phyloP scores from a whole-genome alignment of 2,888 invertebrate species.

The Ectobius pallidus region DNA sequence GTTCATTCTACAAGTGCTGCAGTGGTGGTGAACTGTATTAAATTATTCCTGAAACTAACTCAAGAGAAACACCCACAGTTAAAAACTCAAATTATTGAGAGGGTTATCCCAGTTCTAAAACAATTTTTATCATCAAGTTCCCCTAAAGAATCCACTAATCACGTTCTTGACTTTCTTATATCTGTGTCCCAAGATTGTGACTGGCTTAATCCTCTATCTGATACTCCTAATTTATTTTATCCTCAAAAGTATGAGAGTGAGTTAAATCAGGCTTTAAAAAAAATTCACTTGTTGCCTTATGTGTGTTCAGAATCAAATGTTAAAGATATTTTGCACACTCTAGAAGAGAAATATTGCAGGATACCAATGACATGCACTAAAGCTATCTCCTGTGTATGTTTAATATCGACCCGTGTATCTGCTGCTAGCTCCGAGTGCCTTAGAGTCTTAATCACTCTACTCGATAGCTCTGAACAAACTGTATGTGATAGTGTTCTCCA shows the following conservation, averaged over 20 bases:
- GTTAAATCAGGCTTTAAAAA: constrained; percentile 12
- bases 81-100: constrained; percentile 38
- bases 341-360: constrained; percentile 26
- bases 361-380: neutral
- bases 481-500: constrained; percentile 26
- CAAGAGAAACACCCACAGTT: constrained; percentile 37
- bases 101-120: constrained; percentile 34
- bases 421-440: constrained; percentile 29
- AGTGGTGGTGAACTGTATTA: constrained; percentile 42
- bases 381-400: constrained; percentile 30
- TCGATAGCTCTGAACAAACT: constrained; percentile 16
- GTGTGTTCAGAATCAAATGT: constrained; percentile 34
- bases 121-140: constrained; percentile 39
- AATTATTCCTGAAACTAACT: constrained; percentile 41
- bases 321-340: constrained; percentile 24
- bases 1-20: constrained; percentile 40
- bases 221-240: constrained; percentile 30
- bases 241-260: constrained; percentile 21
- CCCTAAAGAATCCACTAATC: constrained; percentile 53
- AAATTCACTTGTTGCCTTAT: constrained; percentile 31
- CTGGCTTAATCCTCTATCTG: constrained; percentile 31
- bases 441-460: constrained; percentile 17
- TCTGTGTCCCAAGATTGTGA: constrained; percentile 1
- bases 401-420: constrained; percentile 17
- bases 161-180: constrained; percentile 37